A percentile compares a stretch with the other conserved stretches of the same genome.
phyloP scores from a whole-genome alignment of 2,797 vertebrate species.

The Rhadinocentrus ornatus region DNA sequence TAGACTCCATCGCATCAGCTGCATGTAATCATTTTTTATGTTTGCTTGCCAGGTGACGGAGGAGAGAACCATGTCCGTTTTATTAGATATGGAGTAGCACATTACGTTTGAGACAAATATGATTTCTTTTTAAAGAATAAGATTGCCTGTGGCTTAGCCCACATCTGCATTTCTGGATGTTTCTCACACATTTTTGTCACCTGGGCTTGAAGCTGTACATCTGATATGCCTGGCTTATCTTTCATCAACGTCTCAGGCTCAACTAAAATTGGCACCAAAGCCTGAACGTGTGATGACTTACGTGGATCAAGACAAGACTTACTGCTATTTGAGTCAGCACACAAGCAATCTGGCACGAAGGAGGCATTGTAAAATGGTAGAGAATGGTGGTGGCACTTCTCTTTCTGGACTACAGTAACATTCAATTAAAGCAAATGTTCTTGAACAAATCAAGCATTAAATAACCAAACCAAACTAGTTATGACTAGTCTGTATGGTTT shows the following conservation, averaged over 20 bases:
- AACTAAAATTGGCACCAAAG: conserved; percentile 5
- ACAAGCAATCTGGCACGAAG: neutral
- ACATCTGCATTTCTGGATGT: neutral
- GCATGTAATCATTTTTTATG: neutral
- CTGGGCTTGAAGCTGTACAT: neutral
- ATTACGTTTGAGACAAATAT: neutral
- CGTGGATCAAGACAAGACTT: neutral
- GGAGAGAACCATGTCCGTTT: neutral
- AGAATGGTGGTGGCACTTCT: no score
- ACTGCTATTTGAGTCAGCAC: conserved; percentile 18
- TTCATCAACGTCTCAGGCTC: neutral
- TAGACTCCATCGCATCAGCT: neutral
- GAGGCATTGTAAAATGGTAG: neutral
- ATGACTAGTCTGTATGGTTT: neutral
- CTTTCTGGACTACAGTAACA: neutral
- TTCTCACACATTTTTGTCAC: neutral
- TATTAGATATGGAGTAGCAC: neutral
- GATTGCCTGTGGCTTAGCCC: neutral
- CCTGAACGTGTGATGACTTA: neutral
- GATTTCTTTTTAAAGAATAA: neutral
- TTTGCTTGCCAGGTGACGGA: neutral
- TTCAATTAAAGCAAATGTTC: neutral
- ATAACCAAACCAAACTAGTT: conserved; percentile 7
- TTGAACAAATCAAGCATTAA: neutral
- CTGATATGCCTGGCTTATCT: neutral